These are phyloP conservation scores for Lasioglossum zephyrum DNA, from an alignment of 2,888 invertebrate genomes.

Conservation along the genomic window DNA sequence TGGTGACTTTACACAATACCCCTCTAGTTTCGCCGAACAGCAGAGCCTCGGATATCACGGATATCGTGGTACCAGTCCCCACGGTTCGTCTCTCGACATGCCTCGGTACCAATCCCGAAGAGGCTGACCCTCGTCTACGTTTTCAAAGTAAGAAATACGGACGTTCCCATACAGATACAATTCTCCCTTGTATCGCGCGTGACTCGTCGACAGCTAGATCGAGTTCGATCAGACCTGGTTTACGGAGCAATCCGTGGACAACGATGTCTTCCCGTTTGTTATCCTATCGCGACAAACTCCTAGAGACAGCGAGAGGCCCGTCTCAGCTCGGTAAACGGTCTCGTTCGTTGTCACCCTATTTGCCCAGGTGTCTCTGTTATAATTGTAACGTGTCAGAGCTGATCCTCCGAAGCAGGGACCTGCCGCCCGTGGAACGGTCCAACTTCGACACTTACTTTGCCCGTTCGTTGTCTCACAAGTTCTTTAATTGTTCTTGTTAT, in stretches of 20 bases:
- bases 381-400: constrained; percentile 80
- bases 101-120: constrained; percentile 14
- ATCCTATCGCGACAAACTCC: constrained; percentile 31
- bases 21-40: constrained; percentile 72
- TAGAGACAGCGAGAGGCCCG: neutral
- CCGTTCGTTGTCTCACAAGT: constrained; percentile 78
- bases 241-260: constrained; percentile 15
- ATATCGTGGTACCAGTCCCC: constrained; percentile 30
- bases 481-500: constrained; percentile 78
- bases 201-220: constrained; percentile 64
- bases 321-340: constrained; percentile 24
- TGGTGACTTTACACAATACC: constrained; percentile 75
- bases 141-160: constrained; percentile 74
- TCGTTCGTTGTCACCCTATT: constrained; percentile 41
- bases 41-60: constrained; percentile 38
- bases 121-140: constrained; percentile 10
- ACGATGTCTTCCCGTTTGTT: constrained; percentile 31
- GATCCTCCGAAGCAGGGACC: constrained; percentile 76
- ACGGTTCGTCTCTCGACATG: constrained; percentile 45
- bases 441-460: constrained; percentile 78
- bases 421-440: constrained; percentile 77
- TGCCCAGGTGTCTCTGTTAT: constrained; percentile 75
- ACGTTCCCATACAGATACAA: constrained; percentile 79
- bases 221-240: neutral
- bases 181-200: constrained; percentile 76